Evolutionary conservation across 2,888 invertebrate species (phyloP), one percentile per base, ranked within the genome.

Genomic region (Acanthoscelides obtectus): DNA sequence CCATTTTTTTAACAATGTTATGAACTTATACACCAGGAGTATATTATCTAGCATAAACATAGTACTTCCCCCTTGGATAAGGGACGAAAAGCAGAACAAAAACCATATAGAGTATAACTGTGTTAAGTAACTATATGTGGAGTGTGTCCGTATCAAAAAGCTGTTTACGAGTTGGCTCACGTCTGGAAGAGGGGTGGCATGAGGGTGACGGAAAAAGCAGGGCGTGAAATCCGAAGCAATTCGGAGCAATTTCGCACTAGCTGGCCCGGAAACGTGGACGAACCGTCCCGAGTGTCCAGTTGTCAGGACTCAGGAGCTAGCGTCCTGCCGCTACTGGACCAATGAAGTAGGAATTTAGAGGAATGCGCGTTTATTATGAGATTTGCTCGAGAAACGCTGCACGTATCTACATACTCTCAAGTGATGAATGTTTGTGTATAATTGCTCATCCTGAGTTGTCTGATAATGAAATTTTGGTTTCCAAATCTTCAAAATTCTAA

Each of bases 261-360:
- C 69, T 70, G 70, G 78, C 77, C 77, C 72, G 72, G 74, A 73
- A 72, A 45, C 45, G 45, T 45, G 45, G 45, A n/a, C n/a, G n/a
- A n/a, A n/a, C n/a, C n/a, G n/a, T n/a, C n/a, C n/a, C n/a, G n/a
- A 45, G 45, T 45, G 45, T 45, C 45, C 45, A 45, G 45, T 45
- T 45, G 73, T 71, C 75, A 74, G 75, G 75, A 74, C n/a, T n/a
- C n/a, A n/a, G n/a, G 45, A 6, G 45, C 45, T 6, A 45, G 25
- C 25, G 25, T 5, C n/a, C 25, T 25, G 25, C 45, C 45, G 45
- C 45, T n/a, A n/a, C n/a, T 70, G 64, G 68, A 20, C 64, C 75
- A 76, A 67, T 71, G 72, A 73, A 73, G 65, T 72, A 72, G 71
- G 72, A 72, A 73, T 20, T 70, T 64, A 27, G 45, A 22, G 70